Conservation (phyloP, 2,888 invertebrate genomes). For the Polydrusus cervinus region DNA sequence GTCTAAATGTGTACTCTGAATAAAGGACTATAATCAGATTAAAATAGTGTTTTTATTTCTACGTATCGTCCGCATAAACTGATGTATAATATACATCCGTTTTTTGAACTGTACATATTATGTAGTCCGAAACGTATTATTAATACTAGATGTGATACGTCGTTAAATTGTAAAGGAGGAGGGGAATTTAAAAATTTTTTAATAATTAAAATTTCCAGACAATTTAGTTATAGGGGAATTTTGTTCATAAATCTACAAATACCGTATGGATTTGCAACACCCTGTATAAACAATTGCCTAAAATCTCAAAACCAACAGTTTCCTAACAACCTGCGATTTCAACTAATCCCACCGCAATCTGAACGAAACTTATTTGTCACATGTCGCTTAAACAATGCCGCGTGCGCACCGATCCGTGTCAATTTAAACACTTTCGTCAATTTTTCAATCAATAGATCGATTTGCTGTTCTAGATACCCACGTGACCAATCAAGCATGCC, state of each 20-base stretch:
- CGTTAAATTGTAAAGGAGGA: too few relatives aligned
- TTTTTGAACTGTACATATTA: too few relatives aligned
- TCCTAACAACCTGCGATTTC: constrained; percentile 36
- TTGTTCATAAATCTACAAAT: neutral
- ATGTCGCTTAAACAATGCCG: constrained; percentile 54
- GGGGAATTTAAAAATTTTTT: too few relatives aligned
- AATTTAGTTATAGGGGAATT: too few relatives aligned
- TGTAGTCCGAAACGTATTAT: too few relatives aligned
- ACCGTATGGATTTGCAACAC: neutral
- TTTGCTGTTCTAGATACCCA: constrained; percentile 53
- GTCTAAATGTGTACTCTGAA: too few relatives aligned
- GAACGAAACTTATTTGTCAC: constrained; percentile 52
- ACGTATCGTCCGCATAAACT: too few relatives aligned
- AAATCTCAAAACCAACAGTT: constrained; percentile 18
- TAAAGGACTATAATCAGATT: too few relatives aligned
- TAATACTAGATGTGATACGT: too few relatives aligned
- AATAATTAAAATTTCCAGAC: too few relatives aligned
- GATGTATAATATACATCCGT: too few relatives aligned
- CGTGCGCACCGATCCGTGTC: constrained; percentile 47
- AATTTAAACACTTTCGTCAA: constrained; percentile 55
- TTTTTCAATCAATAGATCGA: constrained; percentile 50
- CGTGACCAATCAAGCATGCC: constrained; percentile 49
- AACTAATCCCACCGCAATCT: constrained; percentile 47
- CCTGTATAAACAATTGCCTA: neutral
- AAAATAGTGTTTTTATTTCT: too few relatives aligned